phyloP scores from a whole-genome alignment of 64 coral and sea anemone genomes.

The Catalaphyllia jardinei region DNA sequence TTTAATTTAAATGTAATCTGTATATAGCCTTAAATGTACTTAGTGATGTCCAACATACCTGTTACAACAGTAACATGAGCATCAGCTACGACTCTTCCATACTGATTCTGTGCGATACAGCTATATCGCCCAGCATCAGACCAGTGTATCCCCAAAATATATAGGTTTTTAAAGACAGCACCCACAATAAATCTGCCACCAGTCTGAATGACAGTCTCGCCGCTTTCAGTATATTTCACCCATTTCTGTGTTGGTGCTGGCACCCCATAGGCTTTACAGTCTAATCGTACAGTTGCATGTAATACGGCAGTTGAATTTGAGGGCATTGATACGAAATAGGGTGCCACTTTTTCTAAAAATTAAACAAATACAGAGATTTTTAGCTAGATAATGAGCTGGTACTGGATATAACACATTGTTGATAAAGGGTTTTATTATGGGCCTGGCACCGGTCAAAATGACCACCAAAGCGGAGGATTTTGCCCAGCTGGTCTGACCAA shows the following conservation, averaged over 20 bases:
- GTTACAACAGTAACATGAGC: slow-evolving; percentile 55
- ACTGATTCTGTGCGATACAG: slow-evolving; percentile 48
- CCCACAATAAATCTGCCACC: not conserved
- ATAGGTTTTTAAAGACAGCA: not conserved
- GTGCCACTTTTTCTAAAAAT: not conserved
- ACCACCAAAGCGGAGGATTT: too few species aligned
- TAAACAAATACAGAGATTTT: not conserved
- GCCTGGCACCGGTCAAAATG: too few species aligned
- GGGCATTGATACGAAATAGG: slow-evolving; percentile 4
- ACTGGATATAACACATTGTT: too few species aligned
- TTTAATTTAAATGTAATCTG: too few species aligned
- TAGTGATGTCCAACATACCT: slow-evolving; percentile 4
- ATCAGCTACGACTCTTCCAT: slow-evolving; percentile 61
- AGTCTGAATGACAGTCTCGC: not conserved
- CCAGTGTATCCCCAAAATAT: slow-evolving; percentile 25
- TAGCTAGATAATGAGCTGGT: too few species aligned
- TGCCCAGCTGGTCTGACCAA: too few species aligned
- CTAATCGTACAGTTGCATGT: not conserved
- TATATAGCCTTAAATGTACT: too few species aligned
- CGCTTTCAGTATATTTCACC: slow-evolving; percentile 22
- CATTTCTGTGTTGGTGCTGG: slow-evolving; percentile 30
- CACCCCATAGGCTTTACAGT: slow-evolving; percentile 23
- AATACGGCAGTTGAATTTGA: slow-evolving; percentile 10
- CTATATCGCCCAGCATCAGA: slow-evolving; percentile 52
- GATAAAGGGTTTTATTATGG: too few species aligned